phyloP scores from a whole-genome alignment of 2,113 vertebrate species.

The Nothocercus julius region DNA sequence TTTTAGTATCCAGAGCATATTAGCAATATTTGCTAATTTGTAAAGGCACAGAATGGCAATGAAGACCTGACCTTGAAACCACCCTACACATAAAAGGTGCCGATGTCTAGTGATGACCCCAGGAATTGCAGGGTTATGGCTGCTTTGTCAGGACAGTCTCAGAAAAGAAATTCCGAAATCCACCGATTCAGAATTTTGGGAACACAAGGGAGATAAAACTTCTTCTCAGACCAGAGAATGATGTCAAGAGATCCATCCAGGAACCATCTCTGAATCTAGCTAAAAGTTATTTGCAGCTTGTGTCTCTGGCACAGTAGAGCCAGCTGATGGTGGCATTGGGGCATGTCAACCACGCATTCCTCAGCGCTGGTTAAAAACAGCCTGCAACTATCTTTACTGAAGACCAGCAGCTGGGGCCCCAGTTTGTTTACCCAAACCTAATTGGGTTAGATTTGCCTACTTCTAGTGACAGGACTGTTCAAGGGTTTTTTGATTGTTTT shows the following conservation, averaged over 20 bases:
- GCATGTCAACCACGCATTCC: not conserved
- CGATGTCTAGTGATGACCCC: fast-evolving
- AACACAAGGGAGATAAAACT: not conserved
- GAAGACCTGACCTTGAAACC: not conserved
- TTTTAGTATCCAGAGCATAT: not conserved
- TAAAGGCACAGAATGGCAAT: fast-evolving
- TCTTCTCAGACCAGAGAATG: not conserved
- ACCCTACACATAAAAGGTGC: not conserved
- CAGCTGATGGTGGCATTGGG: not conserved
- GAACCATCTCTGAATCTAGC: not conserved
- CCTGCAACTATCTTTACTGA: not conserved
- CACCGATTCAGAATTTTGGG: not conserved
- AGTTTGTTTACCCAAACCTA: not conserved
- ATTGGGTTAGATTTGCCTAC: not conserved
- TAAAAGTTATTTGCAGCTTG: not conserved
- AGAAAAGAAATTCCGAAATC: not conserved
- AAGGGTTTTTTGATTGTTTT: not conserved
- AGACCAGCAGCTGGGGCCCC: not conserved
- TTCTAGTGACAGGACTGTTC: not conserved
- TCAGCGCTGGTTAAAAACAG: not conserved
- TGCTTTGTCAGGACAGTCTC: not conserved
- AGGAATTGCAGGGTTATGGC: not conserved
- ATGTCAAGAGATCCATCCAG: fast-evolving
- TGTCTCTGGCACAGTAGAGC: not conserved
- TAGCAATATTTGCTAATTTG: not conserved